Evolutionary conservation across 2,888 invertebrate species (phyloP), one percentile per base, ranked within the genome.

Genomic region (Caenorhabditis macrosperma): DNA sequence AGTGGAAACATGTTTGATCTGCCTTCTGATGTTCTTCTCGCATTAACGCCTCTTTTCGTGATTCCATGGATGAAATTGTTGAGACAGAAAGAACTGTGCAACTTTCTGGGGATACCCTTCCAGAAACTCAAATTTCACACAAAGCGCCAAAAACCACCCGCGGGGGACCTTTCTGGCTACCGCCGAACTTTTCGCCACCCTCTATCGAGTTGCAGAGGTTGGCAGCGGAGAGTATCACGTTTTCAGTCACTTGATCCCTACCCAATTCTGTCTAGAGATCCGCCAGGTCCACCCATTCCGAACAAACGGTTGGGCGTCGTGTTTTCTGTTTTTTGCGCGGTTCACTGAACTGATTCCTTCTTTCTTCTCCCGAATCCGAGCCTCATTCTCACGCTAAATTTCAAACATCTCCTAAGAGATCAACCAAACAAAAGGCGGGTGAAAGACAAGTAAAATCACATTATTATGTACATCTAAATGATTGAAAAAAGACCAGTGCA

Each of bases 331-430:
- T 30, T 28, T 20, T 28, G 6, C 35, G 33, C 44, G 57, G 33
- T 68, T 69, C 68, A 41, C 52, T 41, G 41, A 59, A 54, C 33
- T 20, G 54, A 54, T 57, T 38, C 24, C 12, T 57, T 72, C 57
- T 71, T 54, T 61, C 30, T 41, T 63, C 46, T 38, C 44, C 20
- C 50, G 44, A 61, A 64, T 59, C 64, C 38, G 74, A 72, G 55
- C 72, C 48, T 59, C 33, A 64, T 48, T 74, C 74, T 74, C 74
- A 74, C 74, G 74, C 64, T 74, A 74, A 64, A 74, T 74, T 74
- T 74, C 74, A 74, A 74, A 74, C 74, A 74, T 64, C 74, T 74
- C 50, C 74, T 74, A 74, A 74, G 74, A 48, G 74, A 74, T 74
- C 74, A 74, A 74, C 64, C 74, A 74, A 74, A 74, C 74, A 74